Evolutionary conservation across 2,888 invertebrate species (phyloP), one percentile per base, ranked within the genome.

Genomic region (Melinaea marsaeus): DNA sequence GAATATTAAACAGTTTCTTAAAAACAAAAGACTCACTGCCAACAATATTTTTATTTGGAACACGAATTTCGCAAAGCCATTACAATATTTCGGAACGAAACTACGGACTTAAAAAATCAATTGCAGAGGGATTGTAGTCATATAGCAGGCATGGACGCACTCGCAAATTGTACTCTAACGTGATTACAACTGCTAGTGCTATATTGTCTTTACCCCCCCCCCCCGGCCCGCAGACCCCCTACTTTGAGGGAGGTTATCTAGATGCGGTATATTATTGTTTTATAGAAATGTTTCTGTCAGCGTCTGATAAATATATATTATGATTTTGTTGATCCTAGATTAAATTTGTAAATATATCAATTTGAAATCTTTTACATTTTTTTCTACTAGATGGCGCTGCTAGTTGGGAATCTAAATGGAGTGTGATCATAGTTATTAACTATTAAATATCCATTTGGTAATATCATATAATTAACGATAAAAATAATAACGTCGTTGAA

Each of bases 131-230:
- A 83, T 85, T 84, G 82, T 80, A 71, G 76, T 73, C 82, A 83
- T 84, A 84, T 83, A 83, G 83, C 93, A 93, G 93, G 94, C 94
- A 93, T 93, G 94, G 93, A 86, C 90, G 92, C 91, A 91, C 90
- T 92, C 91, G 93, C 94, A 94, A 94, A 94, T 94, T 94, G 94
- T 94, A 93, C 93, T 92, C 93, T 94, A 94, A 94, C 93, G 93
- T 94, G 94, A 94, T 94, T 94, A 94, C 92, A 91, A 92, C 91
- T 81, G 80, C 81, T 88, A 87, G 88, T 86, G 86, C 84, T 78
- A 85, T 85, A 86, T 86, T 88, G 88, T 88, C 89, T 88, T 87
- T 83, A 62, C 64, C 71, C 73, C 72, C 61, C 61, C 65, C 68
- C 72, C 61, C 60, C 57, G 73, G 64, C 67, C 48, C 33, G 73